phyloP scores from a whole-genome alignment of 2,113 vertebrate species.

The Channa maculata region DNA sequence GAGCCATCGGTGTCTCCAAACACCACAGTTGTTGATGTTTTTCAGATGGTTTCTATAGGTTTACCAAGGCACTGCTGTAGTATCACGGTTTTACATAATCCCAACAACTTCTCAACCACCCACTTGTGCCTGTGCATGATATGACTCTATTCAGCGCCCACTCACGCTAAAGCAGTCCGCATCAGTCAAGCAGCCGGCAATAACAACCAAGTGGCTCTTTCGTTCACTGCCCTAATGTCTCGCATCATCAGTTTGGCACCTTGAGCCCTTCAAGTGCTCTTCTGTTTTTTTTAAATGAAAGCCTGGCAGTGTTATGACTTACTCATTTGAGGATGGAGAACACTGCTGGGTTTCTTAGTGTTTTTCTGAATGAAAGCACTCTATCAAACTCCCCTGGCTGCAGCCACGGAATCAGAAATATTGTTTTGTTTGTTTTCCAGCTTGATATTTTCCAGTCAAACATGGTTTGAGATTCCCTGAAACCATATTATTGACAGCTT shows the following conservation, averaged over 20 bases:
- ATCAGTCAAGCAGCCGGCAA: slow-evolving; percentile 1
- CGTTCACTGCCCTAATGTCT: background rate
- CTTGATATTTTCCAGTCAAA: background rate
- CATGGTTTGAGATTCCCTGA: too few relatives aligned
- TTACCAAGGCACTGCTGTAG: background rate
- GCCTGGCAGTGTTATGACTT: background rate
- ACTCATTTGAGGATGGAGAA: too few relatives aligned
- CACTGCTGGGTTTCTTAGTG: background rate
- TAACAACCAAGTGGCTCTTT: background rate
- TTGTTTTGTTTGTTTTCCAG: background rate
- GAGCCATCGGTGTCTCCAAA: too few relatives aligned
- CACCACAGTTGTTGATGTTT: too few relatives aligned
- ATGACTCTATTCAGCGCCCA: background rate
- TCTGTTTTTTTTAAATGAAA: background rate
- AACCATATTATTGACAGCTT: too few relatives aligned
- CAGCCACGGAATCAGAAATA: background rate
- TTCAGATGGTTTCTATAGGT: background rate
- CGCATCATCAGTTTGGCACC: background rate
- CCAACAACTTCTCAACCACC: background rate
- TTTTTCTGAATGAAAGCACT: slow-evolving; percentile 25
- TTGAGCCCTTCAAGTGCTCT: background rate
- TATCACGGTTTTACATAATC: background rate
- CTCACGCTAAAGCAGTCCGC: background rate
- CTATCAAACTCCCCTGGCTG: background rate
- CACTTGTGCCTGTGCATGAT: background rate